A percentile compares a stretch with the other conserved stretches of the same genome.
Evolutionary conservation across 1,140 invertebrate genomes (phyloP).

Genomic region (Archivesica marissinica): DNA sequence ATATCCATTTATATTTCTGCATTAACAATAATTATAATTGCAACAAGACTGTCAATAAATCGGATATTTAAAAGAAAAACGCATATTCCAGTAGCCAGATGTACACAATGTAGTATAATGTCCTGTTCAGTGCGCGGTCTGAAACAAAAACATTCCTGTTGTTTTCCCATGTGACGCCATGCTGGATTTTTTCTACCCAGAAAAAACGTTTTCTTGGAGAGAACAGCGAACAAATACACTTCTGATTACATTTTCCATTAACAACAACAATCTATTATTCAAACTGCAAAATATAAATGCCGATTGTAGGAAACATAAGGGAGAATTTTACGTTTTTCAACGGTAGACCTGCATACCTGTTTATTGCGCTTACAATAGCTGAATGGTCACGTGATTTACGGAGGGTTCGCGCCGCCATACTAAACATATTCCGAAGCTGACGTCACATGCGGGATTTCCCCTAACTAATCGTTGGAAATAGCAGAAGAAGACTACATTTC

Average conservation of each 20-base stretch:
- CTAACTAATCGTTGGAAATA: not conserved
- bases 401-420: slow-evolving; percentile 49
- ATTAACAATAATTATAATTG: no score
- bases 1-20: no score
- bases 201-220: not conserved
- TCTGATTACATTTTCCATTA: not conserved
- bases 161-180: slow-evolving; percentile 62
- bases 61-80: no score
- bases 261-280: not conserved
- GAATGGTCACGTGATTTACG: slow-evolving; percentile 60
- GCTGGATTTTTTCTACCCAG: slow-evolving; percentile 34
- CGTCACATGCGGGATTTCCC: slow-evolving; percentile 38
- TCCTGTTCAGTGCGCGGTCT: no score
- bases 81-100: no score
- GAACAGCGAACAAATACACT: not conserved
- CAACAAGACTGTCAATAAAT: no score
- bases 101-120: no score
- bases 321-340: slow-evolving; percentile 7
- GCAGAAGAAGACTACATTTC: not conserved
- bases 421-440: slow-evolving; percentile 47
- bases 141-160: slow-evolving; percentile 48
- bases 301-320: not conserved
- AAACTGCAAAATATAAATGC: not conserved
- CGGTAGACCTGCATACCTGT: slow-evolving; percentile 52
- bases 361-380: slow-evolving; percentile 65